Conservation (phyloP, 2,888 invertebrate genomes). For the Strigamia transsilvanica region DNA sequence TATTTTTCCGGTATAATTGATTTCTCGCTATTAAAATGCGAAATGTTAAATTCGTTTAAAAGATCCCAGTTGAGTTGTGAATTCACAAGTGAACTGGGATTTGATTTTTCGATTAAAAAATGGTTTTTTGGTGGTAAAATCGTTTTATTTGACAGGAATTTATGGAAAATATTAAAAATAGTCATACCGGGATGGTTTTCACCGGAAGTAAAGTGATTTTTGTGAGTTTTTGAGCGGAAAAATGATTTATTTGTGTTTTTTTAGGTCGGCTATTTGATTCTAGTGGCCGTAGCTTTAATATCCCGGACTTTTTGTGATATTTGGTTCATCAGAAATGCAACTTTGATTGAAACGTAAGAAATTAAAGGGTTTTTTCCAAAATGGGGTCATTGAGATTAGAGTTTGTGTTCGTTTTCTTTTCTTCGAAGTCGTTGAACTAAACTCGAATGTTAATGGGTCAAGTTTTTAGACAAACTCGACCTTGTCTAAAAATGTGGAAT, state of each 20-base stretch:
- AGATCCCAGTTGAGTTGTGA: too few relatives aligned
- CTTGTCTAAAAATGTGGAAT: constrained; percentile 45
- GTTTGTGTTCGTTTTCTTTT: constrained; percentile 12
- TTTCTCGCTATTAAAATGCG: neutral
- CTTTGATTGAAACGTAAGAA: constrained; percentile 82
- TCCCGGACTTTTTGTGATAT: constrained; percentile 93
- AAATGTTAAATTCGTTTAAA: too few relatives aligned
- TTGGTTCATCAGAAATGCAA: constrained; percentile 96
- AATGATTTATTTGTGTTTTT: neutral
- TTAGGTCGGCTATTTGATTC: constrained; percentile 72
- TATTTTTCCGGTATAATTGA: constrained; percentile 53
- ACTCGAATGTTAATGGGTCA: constrained; percentile 23
- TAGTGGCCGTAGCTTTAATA: constrained; percentile 82
- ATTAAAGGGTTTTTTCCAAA: neutral
- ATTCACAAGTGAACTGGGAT: too few relatives aligned
- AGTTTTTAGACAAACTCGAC: neutral
- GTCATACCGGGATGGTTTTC: constrained; percentile 82
- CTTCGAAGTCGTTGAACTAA: constrained; percentile 18
- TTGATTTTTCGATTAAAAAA: too few relatives aligned
- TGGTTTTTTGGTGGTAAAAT: neutral
- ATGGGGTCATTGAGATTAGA: constrained; percentile 16
- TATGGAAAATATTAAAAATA: constrained; percentile 66
- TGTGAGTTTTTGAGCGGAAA: neutral
- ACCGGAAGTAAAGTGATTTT: constrained; percentile 68
- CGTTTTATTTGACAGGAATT: constrained; percentile 42